Evolutionary conservation across 2,113 vertebrate genomes (phyloP).

Genomic region (Morone saxatilis): DNA sequence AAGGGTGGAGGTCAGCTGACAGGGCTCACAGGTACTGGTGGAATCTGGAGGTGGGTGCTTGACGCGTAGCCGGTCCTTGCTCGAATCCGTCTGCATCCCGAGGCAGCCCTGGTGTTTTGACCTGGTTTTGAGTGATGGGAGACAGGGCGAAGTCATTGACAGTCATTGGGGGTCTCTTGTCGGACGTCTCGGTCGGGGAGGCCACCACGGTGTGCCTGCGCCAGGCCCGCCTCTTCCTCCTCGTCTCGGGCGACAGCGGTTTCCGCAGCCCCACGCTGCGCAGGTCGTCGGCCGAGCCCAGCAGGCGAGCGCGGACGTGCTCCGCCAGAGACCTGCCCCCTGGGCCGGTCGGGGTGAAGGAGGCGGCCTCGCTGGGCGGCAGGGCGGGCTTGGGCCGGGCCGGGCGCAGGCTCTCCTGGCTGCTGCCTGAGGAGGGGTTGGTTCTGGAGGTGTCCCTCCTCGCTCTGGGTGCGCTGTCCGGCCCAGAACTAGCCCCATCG

Average conservation of each 20-base stretch:
- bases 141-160: slow-evolving; percentile 58
- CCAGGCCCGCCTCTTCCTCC: slow-evolving; percentile 92
- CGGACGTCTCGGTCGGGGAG: slow-evolving; percentile 73
- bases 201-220: slow-evolving; percentile 94
- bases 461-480: slow-evolving; percentile 5
- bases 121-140: slow-evolving; percentile 51
- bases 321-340: slow-evolving; percentile 83
- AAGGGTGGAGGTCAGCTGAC: slow-evolving; percentile 12
- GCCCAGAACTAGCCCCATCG: slow-evolving; percentile 15
- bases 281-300: slow-evolving; percentile 89
- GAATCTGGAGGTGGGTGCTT: slow-evolving; percentile 84
- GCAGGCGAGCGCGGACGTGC: slow-evolving; percentile 87
- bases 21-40: slow-evolving; percentile 82
- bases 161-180: slow-evolving; percentile 55
- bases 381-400: slow-evolving; percentile 29
- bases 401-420: slow-evolving; percentile 75
- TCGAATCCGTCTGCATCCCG: slow-evolving; percentile 47
- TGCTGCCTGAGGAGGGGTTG: slow-evolving; percentile 80
- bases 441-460: slow-evolving; percentile 71
- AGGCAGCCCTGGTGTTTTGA: slow-evolving; percentile 64
- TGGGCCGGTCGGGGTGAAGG: slow-evolving; percentile 63
- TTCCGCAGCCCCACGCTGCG: slow-evolving; percentile 88
- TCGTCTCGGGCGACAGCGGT: slow-evolving; percentile 90
- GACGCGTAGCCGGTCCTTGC: slow-evolving; percentile 62
- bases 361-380: slow-evolving; percentile 65